A percentile compares a stretch with the other conserved stretches of the same genome.
These are phyloP conservation scores for Bubo blakistoni DNA, from an alignment of 2,113 vertebrate genomes.

Conservation along the genomic window DNA sequence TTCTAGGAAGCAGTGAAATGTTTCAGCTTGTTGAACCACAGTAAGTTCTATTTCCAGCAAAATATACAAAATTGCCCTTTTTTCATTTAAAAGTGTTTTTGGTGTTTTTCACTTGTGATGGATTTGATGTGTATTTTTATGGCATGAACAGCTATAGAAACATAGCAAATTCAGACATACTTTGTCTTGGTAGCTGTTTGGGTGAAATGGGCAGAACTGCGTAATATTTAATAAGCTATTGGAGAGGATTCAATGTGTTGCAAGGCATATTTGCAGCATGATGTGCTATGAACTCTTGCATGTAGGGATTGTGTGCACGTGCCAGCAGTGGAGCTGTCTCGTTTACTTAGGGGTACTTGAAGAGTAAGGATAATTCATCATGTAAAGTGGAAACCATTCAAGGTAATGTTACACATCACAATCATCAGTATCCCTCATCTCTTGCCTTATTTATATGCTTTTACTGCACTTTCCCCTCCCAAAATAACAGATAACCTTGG, in stretches of 20 bases:
- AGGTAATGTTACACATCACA: neutral
- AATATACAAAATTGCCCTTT: neutral
- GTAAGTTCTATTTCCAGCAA: neutral
- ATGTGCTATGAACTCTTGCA: neutral
- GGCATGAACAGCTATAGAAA: neutral
- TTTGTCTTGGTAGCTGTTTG: neutral
- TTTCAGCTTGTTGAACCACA: neutral
- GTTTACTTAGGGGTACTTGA: neutral
- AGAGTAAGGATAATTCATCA: neutral
- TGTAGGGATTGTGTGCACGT: neutral
- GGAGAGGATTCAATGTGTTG: neutral
- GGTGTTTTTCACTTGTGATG: neutral
- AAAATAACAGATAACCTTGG: neutral
- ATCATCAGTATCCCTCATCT: neutral
- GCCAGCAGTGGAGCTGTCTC: neutral
- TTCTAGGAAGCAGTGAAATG: neutral
- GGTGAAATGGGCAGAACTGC: neutral
- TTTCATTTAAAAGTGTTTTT: neutral
- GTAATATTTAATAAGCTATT: neutral
- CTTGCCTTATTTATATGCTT: neutral
- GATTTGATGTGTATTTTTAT: neutral
- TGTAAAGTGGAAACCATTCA: neutral
- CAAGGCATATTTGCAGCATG: neutral
- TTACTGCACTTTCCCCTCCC: neutral
- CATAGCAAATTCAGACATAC: neutral